Evolutionary conservation across 2,888 invertebrate genomes (phyloP).

Genomic region (Lordiphosa fenestrarum): DNA sequence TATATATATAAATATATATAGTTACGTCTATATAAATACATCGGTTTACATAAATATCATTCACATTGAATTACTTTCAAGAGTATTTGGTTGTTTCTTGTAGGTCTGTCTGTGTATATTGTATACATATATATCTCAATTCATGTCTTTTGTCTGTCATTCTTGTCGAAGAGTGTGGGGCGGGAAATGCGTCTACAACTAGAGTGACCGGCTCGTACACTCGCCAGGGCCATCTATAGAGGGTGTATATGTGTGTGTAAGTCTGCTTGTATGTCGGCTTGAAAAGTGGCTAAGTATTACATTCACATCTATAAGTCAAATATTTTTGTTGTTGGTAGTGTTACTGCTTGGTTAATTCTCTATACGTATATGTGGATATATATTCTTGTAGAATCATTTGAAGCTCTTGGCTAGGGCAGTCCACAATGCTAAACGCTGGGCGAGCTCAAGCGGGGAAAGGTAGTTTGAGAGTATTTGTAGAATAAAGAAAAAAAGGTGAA

Average conservation of each 20-base stretch:
- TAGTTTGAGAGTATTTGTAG: too few relatives aligned
- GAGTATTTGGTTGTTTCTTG: not conserved
- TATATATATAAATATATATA: slow-evolving; percentile 56
- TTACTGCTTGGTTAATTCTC: too few relatives aligned
- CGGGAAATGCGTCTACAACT: slow-evolving; percentile 34
- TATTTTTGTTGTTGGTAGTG: too few relatives aligned
- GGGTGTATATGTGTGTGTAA: slow-evolving; percentile 1
- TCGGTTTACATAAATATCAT: slow-evolving; percentile 43
- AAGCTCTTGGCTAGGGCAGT: too few relatives aligned
- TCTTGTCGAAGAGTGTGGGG: not conserved
- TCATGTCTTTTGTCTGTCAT: slow-evolving; percentile 5
- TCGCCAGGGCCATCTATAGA: slow-evolving; percentile 16
- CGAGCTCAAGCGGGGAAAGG: not conserved
- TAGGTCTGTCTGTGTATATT: slow-evolving; percentile 18
- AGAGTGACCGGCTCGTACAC: slow-evolving; percentile 15
- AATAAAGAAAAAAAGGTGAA: too few relatives aligned
- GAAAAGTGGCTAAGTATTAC: too few relatives aligned
- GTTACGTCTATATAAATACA: slow-evolving; percentile 32
- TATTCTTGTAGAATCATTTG: too few relatives aligned
- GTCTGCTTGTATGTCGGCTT: slow-evolving; percentile 1
- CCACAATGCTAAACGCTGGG: too few relatives aligned
- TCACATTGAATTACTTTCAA: slow-evolving; percentile 18
- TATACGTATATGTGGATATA: too few relatives aligned
- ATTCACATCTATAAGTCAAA: not conserved
- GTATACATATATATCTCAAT: slow-evolving; percentile 19